A percentile compares a stretch with the other conserved stretches of the same genome.
phyloP scores from a whole-genome alignment of 2,113 vertebrate genomes.

The Dicaeum eximium region DNA sequence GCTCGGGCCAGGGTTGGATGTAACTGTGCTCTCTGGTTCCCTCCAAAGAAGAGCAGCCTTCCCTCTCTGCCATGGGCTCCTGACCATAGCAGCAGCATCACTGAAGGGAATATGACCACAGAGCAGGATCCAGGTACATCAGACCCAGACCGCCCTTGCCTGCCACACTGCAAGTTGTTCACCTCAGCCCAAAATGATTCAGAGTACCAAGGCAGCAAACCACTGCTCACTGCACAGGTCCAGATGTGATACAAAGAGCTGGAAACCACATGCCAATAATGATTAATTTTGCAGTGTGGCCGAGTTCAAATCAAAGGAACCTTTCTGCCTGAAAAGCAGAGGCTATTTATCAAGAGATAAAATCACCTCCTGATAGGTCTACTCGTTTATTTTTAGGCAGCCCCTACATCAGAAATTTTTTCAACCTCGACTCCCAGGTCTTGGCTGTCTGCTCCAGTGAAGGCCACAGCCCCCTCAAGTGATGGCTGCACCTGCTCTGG shows the following conservation, averaged over 20 bases:
- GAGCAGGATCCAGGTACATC: not conserved
- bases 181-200: not conserved
- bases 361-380: not conserved
- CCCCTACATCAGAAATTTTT: not conserved
- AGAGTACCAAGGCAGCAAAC: not conserved
- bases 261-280: not conserved
- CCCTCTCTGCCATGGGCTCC: not conserved
- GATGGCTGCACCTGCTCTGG: not conserved
- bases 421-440: not conserved
- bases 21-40: not conserved
- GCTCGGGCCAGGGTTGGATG: not conserved
- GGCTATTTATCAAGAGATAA: not conserved
- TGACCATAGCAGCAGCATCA: not conserved
- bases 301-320: not conserved
- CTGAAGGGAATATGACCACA: not conserved
- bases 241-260: not conserved
- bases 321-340: not conserved
- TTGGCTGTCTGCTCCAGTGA: not conserved
- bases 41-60: not conserved
- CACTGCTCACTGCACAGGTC: not conserved
- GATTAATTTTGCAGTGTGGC: not conserved
- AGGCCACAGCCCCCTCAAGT: not conserved
- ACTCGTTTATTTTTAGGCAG: not conserved
- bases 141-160: not conserved
- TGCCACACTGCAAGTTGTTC: not conserved